Conservation (phyloP, 1,140 invertebrate genomes). For the Pentalonia nigronervosa region DNA sequence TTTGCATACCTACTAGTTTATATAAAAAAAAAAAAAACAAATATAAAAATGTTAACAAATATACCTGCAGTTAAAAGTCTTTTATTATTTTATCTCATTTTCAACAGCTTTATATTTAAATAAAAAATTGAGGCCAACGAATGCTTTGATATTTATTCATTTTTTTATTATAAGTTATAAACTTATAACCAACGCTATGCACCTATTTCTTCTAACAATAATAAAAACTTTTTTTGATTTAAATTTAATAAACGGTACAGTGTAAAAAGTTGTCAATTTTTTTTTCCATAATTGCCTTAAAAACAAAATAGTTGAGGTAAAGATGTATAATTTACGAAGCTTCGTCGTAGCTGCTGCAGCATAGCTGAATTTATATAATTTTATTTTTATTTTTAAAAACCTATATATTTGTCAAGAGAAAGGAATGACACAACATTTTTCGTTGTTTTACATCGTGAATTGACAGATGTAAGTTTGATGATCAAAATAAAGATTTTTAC, state of each 20-base stretch:
- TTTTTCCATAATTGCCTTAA: not conserved
- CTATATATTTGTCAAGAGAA: not conserved
- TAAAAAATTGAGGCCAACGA: not conserved
- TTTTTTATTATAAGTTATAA: not conserved
- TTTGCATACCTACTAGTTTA: too few species aligned
- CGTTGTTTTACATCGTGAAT: not conserved
- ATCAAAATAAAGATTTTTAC: not conserved
- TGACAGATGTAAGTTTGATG: not conserved
- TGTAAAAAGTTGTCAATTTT: not conserved
- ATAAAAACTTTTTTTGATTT: not conserved
- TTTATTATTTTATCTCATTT: not conserved
- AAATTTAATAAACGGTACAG: not conserved
- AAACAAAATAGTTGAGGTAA: not conserved
- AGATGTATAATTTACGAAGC: not conserved
- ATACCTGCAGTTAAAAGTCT: not conserved
- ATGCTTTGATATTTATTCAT: not conserved
- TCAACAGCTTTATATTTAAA: not conserved
- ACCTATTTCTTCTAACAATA: not conserved
- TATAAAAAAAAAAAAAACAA: not conserved
- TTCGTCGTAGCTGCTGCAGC: not conserved
- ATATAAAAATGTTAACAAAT: not conserved
- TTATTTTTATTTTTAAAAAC: not conserved
- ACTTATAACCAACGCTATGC: too few species aligned
- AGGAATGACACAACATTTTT: not conserved
- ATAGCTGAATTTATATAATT: not conserved